A percentile compares a stretch with the other conserved stretches of the same genome.
Evolutionary conservation across 2,888 invertebrate genomes (phyloP).

Genomic region (Tachystola acroxantha): DNA sequence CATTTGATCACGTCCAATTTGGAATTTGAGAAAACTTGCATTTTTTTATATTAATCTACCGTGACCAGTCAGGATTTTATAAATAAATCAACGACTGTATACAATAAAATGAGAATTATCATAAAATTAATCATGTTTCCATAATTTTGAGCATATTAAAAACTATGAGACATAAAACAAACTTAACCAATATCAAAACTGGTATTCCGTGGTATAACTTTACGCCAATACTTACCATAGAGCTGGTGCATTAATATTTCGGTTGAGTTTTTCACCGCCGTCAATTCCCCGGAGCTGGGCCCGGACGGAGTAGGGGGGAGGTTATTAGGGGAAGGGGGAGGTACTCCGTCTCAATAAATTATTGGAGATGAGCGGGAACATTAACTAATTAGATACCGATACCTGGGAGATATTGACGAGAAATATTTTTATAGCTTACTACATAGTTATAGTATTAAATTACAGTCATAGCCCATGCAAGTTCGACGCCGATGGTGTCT

Average conservation of each 20-base stretch:
- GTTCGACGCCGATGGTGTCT: no score
- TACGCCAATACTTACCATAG: slow-evolving; percentile 65
- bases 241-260: slow-evolving; percentile 73
- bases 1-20: no score
- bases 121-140: no score
- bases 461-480: no score
- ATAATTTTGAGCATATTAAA: no score
- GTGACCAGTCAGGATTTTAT: no score
- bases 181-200: slow-evolving; percentile 50
- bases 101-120: no score
- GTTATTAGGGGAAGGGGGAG: slow-evolving; percentile 30
- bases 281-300: slow-evolving; percentile 57
- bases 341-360: slow-evolving; percentile 76
- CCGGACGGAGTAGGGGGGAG: slow-evolving; percentile 34
- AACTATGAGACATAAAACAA: slow-evolving; percentile 5
- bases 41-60: no score
- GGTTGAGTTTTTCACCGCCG: slow-evolving; percentile 75
- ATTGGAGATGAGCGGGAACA: slow-evolving; percentile 70
- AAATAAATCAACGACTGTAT: no score
- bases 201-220: slow-evolving; percentile 21
- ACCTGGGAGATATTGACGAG: slow-evolving; percentile 35
- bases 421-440: no score
- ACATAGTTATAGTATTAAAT: no score
- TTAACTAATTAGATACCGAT: slow-evolving; percentile 75
- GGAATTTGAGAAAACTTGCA: no score